Conservation (phyloP, 2,113 vertebrate species). For the Corythaeola cristata region DNA sequence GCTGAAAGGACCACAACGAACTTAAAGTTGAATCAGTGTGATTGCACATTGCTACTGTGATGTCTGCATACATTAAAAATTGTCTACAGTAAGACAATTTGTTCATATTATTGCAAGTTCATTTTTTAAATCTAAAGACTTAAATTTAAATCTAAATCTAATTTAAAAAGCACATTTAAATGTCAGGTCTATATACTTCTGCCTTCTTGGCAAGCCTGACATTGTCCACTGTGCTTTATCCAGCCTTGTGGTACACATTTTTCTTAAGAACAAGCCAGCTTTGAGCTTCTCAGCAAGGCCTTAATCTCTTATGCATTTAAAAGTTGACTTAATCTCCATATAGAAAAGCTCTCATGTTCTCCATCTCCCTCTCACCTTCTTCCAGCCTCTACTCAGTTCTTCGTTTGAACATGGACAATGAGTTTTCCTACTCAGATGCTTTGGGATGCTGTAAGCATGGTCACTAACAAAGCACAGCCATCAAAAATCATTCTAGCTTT, state of each 20-base stretch:
- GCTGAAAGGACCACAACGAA: not conserved
- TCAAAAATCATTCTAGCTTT: not conserved
- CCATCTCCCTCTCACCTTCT: not conserved
- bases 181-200: not conserved
- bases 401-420: not conserved
- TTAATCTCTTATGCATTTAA: not conserved
- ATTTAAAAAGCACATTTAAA: not conserved
- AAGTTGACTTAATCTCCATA: not conserved
- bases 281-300: not conserved
- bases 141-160: not conserved
- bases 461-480: not conserved
- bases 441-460: not conserved
- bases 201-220: not conserved
- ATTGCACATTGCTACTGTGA: not conserved
- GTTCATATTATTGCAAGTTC: not conserved
- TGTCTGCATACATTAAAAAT: not conserved
- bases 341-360: not conserved
- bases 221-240: not conserved
- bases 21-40: not conserved
- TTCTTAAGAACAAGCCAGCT: not conserved
- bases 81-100: not conserved
- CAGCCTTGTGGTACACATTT: not conserved
- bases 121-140: not conserved
- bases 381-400: not conserved
- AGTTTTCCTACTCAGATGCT: not conserved